Base-by-base conservation (phyloP, 2,888 invertebrate species). In the Lasioglossum zephyrum region DNA sequence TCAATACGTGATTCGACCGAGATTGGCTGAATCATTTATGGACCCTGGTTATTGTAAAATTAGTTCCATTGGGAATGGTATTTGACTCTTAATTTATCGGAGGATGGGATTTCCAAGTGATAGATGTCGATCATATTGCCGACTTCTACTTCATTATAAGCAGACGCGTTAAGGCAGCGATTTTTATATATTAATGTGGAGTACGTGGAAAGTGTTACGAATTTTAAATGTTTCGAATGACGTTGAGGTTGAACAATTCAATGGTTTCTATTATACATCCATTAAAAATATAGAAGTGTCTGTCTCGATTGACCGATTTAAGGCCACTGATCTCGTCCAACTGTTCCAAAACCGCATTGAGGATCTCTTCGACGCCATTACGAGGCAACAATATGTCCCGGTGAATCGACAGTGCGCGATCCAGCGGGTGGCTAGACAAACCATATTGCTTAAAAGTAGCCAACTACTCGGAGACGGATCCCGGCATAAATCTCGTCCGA, bases 371-470 rank as follows among this genome's bases (percentile, higher is more conserved):
- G 63, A 2, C 16, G 31, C 13, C 31, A 36, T 63, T 63, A 18
- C 13, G 18, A 18, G 31, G 63, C 18, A 36, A 63, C 63, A 63
- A 31, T 16, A 31, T 2, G 16, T 16, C 31, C 16, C 13, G 18
- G 31, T 16, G 31, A 36, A 31, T 63, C 63, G 63, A 31, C 63
- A 18, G 31, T 2, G 63, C 63, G 16, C 31, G 16, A 63, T 63
- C 63, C 31, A 18, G 6, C 9, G 66, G 66, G 9, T 36, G 39
- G 69, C 36, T 39, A 39, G 39, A 39, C 69, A 39, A 39, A 69
- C 69, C 69, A 69, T 69, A 69, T 69, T 39, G 69, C 69, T 69
- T 69, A 69, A 69, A 69, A 69, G 69, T 69, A 22, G 39, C 22
- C 69, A 69, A 69, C 39, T 69, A 69, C 22, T 18, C 22, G 3